Evolutionary conservation across 2,797 vertebrate genomes (phyloP).

Genomic region (Pangasius macronema): DNA sequence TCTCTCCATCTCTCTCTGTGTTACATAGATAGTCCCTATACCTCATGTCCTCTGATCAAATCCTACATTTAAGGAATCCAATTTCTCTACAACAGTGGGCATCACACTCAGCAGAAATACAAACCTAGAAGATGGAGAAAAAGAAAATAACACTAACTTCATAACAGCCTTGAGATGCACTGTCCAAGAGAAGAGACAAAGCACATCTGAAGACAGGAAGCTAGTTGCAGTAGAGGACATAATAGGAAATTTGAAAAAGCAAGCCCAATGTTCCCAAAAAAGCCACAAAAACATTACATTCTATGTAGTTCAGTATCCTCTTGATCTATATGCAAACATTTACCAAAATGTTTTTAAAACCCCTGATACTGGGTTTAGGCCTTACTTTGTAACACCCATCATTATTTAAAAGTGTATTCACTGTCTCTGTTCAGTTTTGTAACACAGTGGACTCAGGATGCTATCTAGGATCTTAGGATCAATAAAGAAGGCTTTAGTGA

Average conservation of each 20-base stretch:
- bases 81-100: conserved; percentile 46
- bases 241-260: conserved; percentile 35
- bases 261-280: conserved; percentile 6
- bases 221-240: conserved; percentile 12
- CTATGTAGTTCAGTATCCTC: neutral
- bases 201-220: conserved; percentile 14
- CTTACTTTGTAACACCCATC: neutral
- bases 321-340: neutral
- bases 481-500: neutral
- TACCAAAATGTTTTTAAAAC: neutral
- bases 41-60: conserved; percentile 47
- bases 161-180: conserved; percentile 22
- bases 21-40: conserved; percentile 15
- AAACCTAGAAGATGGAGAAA: conserved; percentile 29
- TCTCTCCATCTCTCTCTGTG: neutral
- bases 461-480: neutral
- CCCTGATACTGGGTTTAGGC: neutral
- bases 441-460: neutral
- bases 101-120: conserved; percentile 44
- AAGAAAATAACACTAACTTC: conserved; percentile 35
- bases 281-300: neutral
- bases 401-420: neutral
- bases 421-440: neutral
- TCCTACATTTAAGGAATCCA: conserved; percentile 55
- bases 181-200: conserved; percentile 38